Evolutionary conservation across 2,888 invertebrate species (phyloP), one percentile per base, ranked within the genome.

Genomic region (Cacoxenus indagator): DNA sequence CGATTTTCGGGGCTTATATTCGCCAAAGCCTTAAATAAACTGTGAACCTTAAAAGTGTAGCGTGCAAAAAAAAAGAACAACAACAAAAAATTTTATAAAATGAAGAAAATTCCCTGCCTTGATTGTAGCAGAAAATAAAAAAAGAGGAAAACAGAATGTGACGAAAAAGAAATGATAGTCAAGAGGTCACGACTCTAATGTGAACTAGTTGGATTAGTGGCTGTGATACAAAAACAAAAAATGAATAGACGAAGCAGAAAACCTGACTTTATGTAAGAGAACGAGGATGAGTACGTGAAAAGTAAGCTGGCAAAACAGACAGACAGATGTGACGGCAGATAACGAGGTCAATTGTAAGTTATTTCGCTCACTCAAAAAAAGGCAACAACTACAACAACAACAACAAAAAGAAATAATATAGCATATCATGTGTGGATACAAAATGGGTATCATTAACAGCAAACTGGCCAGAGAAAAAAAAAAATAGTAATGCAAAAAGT

Each of bases 311-410:
- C 37, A 75, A 78, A 73, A 72, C 73, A 73, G 67, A 70, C 69
- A 69, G 74, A 65, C 76, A 81, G 73, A 77, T 70, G 73, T 73
- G 77, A 73, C 73, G 74, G 67, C 69, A 73, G 67, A 82, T 81
- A 83, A 81, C 80, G 80, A 81, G 83, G 80, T 81, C 82, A 81
- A 81, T 81, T 83, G 80, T 81, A 79, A 81, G 83, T 83, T 81
- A 83, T 81, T 79, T 81, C 72, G 37, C 51, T 51, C 82, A 68
- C 22, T 51, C 59, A 61, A 59, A 69, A 71, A 68, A 68, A 22
- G 22, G 14, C 37, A 8, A 14, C 8, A 37, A 37, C 37, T 11
- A 4, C 37, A 3, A 51, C 26, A 29, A 22, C 29, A 22, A 66
- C 66, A 66, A 22, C 54, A 46, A 62, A 54, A 62, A 65, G 51